A percentile compares a stretch with the other conserved stretches of the same genome.
Conservation (phyloP, 2,797 vertebrate species). For the Labeo calbasu region DNA sequence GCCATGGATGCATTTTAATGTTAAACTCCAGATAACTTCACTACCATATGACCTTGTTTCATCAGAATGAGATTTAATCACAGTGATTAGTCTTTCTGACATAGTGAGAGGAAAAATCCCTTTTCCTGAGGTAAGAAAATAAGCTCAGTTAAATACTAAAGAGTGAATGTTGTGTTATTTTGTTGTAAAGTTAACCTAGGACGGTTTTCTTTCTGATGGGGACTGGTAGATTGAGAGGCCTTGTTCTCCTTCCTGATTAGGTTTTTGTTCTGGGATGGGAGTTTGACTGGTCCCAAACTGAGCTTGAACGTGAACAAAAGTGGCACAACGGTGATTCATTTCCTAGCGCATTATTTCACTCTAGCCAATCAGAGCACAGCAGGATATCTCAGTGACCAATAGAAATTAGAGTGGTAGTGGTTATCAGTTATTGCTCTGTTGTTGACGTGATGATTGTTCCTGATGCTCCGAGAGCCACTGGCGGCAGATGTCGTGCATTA, state of each 20-base stretch:
- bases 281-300: conserved; percentile 9
- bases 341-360: background rate
- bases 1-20: background rate
- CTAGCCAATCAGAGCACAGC: conserved; percentile 22
- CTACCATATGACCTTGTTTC: background rate
- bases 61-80: conserved; percentile 21
- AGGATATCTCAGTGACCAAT: background rate
- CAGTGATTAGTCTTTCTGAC: background rate
- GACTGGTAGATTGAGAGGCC: background rate
- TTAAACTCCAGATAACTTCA: background rate
- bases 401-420: background rate
- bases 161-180: background rate
- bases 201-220: background rate
- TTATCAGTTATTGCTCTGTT: conserved; percentile 65
- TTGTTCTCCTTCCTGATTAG: background rate
- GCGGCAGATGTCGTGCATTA: conserved; percentile 91
- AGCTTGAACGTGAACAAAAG: conserved; percentile 27
- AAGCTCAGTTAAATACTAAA: conserved; percentile 48
- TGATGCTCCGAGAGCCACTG: conserved; percentile 92
- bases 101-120: conserved; percentile 59
- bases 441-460: conserved; percentile 69
- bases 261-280: too few species aligned
- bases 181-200: conserved; percentile 1
- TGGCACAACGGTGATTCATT: conserved; percentile 64
- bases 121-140: conserved; percentile 73